Base-by-base conservation (phyloP, 2,888 invertebrate genomes). In the Leptinotarsa juncta region DNA sequence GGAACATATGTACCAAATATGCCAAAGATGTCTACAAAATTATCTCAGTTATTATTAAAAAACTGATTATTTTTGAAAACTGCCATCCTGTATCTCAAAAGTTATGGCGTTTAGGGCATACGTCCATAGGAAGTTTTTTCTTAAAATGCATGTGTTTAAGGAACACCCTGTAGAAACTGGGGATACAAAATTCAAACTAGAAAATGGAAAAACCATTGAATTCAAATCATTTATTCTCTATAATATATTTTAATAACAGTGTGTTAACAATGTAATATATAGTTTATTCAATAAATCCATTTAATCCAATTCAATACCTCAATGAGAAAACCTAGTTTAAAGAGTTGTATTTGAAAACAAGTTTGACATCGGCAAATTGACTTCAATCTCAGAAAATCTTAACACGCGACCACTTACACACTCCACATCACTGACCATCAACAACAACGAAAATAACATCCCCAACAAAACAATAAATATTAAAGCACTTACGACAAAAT, bases 201-300 rank as follows among this genome's bases (percentile, higher is more conserved):
- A 20, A 10, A 20, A 10, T 26, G 7, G 4, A 32, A 55, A 68
- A 68, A 26, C 55, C 12, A 42, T 26, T 3, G 51, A 67, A 53
- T 78, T 78, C 71, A 72, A 78, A 78, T 71, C 74, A 73, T 83
- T 82, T 82, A 82, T 82, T 83, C 77, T 84, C 80, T 83, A 83
- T 82, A 79, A 81, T 83, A 81, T 82, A 81, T 81, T 77, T 83
- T 77, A 81, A 81, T 83, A 83, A 84, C 84, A 84, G 81, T 82
- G 80, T 81, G 80, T 84, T 84, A 85, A 84, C 84, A 84, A 83
- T 83, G 82, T 80, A 82, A 83, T 84, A 83, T 68, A 68, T 84
- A 84, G 78, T 80, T 80, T 75, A 79, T 81, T 83, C 74, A 81
- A 82, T 82, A 82, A 81, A 79, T 82, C 79, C 80, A 77, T 78